A percentile compares a stretch with the other conserved stretches of the same genome.
Evolutionary conservation across 2,888 invertebrate species (phyloP).

Genomic region (Sisyra terminalis): DNA sequence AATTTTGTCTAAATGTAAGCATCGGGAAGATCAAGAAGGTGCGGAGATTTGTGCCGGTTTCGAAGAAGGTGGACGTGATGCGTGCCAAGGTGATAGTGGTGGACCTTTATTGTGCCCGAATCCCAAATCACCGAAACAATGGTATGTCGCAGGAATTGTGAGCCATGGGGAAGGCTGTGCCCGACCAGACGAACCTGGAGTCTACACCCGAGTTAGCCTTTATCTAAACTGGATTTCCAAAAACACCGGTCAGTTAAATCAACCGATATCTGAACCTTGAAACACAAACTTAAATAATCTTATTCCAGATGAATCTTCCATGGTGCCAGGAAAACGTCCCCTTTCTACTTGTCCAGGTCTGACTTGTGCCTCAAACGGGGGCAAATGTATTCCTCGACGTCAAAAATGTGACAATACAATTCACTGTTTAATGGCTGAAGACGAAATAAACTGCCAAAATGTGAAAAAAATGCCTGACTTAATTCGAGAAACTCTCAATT

Average conservation of each 20-base stretch:
- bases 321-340: constrained; percentile 32
- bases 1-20: constrained; percentile 46
- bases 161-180: constrained; percentile 81
- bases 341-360: constrained; percentile 54
- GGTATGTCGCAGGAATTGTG: constrained; percentile 71
- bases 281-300: too few relatives aligned
- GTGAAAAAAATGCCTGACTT: background rate
- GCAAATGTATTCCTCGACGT: constrained; percentile 47
- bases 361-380: constrained; percentile 39
- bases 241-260: constrained; percentile 33
- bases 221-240: constrained; percentile 59
- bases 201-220: constrained; percentile 61
- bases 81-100: constrained; percentile 76
- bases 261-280: too few relatives aligned
- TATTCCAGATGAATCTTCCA: too few relatives aligned
- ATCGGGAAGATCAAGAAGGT: constrained; percentile 43
- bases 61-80: constrained; percentile 58
- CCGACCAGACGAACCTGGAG: constrained; percentile 61
- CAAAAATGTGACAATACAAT: constrained; percentile 54
- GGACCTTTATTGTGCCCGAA: constrained; percentile 70
- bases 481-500: constrained; percentile 1
- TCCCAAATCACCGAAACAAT: constrained; percentile 44
- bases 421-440: constrained; percentile 66
- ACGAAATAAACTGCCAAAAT: constrained; percentile 50
- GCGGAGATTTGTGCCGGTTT: constrained; percentile 65